Evolutionary conservation across 2,888 invertebrate genomes (phyloP).

Genomic region (Tuta absoluta): DNA sequence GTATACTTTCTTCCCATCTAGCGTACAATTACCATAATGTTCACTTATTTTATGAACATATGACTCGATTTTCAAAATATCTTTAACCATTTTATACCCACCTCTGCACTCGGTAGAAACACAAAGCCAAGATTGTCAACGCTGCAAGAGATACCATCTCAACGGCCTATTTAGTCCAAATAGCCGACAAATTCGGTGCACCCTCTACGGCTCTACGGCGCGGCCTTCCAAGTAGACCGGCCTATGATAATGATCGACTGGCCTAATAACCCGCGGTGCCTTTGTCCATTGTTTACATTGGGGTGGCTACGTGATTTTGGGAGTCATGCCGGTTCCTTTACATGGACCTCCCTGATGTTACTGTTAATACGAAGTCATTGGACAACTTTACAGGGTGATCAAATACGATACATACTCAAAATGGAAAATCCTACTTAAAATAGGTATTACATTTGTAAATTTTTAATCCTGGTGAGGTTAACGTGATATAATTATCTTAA

Average conservation of each 20-base stretch:
- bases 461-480: no score
- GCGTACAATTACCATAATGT: no score
- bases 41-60: no score
- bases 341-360: slow-evolving; percentile 74
- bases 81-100: not conserved
- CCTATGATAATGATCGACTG: slow-evolving; percentile 61
- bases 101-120: not conserved
- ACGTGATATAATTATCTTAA: no score
- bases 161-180: slow-evolving; percentile 65
- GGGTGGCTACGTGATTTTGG: slow-evolving; percentile 76
- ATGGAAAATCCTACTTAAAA: not conserved
- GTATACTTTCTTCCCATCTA: no score
- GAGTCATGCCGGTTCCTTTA: slow-evolving; percentile 76
- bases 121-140: not conserved
- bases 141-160: slow-evolving; percentile 42
- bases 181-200: slow-evolving; percentile 53
- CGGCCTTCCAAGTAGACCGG: slow-evolving; percentile 45
- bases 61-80: no score
- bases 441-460: no score
- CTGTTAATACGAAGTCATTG: slow-evolving; percentile 67
- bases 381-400: slow-evolving; percentile 52
- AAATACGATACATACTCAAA: not conserved
- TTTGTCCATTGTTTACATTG: slow-evolving; percentile 81
- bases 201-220: slow-evolving; percentile 37
- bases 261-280: slow-evolving; percentile 69